Evolutionary conservation across 2,888 invertebrate species (phyloP).

Genomic region (Eledone cirrhosa): DNA sequence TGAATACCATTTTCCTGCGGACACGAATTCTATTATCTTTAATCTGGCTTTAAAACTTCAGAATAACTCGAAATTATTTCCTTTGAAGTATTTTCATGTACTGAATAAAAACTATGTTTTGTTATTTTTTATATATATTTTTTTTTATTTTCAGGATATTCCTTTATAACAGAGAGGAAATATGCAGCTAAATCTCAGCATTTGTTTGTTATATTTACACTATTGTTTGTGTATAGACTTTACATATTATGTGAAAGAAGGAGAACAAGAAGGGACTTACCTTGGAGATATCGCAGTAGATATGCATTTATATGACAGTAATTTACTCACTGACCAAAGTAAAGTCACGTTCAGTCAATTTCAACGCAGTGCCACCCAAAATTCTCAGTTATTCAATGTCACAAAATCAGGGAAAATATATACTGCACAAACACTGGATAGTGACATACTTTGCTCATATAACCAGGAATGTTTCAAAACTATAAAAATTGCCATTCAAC

Average conservation of each 20-base stretch:
- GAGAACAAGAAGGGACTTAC: not conserved
- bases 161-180: too few species aligned
- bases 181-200: too few species aligned
- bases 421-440: constrained; percentile 15
- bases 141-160: too few species aligned
- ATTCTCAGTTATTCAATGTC: constrained; percentile 7
- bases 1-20: too few species aligned
- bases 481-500: constrained; percentile 7
- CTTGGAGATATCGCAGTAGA: constrained; percentile 1
- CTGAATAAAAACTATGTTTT: too few species aligned
- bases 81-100: too few species aligned
- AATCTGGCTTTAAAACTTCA: too few species aligned
- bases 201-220: too few species aligned
- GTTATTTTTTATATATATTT: too few species aligned
- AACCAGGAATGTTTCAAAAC: constrained; percentile 4
- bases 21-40: too few species aligned
- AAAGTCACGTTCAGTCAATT: constrained; percentile 15
- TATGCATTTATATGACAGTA: constrained; percentile 12
- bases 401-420: constrained; percentile 2
- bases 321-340: not conserved
- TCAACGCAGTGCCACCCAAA: not conserved
- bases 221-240: not conserved
- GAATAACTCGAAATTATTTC: too few species aligned
- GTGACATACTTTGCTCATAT: not conserved
- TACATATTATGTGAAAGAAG: constrained; percentile 23